A percentile compares a stretch with the other conserved stretches of the same genome.
Conservation (phyloP, 2,113 vertebrate species). For the Nestor notabilis region DNA sequence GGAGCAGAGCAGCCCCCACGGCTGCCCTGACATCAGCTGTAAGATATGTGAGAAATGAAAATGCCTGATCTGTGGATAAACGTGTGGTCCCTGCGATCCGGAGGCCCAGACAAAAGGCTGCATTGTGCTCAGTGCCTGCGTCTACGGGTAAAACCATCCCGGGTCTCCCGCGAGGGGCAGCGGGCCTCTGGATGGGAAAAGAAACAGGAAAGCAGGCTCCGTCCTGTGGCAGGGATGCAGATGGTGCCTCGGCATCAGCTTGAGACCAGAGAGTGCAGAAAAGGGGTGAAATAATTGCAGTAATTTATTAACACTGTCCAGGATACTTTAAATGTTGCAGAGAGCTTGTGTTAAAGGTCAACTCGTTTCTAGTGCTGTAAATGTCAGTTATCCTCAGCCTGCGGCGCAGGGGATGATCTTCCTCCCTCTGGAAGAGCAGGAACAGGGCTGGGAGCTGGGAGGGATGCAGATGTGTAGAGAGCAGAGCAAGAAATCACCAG, state of each 20-base stretch:
- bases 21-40: neutral
- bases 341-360: neutral
- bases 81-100: neutral
- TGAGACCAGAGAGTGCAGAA: accelerated
- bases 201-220: neutral
- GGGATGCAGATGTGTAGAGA: accelerated
- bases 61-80: neutral
- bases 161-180: neutral
- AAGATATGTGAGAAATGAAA: conserved; percentile 9
- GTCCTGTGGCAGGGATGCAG: neutral
- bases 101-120: neutral
- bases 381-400: neutral
- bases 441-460: accelerated
- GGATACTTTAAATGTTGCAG: neutral
- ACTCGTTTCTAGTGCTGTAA: neutral
- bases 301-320: neutral
- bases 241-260: accelerated
- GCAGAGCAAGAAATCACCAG: accelerated
- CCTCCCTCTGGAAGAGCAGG: neutral
- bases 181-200: neutral
- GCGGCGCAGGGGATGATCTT: accelerated
- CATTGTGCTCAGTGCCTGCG: neutral
- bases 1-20: neutral
- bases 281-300: neutral
- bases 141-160: neutral